Evolutionary conservation across 2,888 invertebrate species (phyloP).

Genomic region (Glaucopsyche alexis): DNA sequence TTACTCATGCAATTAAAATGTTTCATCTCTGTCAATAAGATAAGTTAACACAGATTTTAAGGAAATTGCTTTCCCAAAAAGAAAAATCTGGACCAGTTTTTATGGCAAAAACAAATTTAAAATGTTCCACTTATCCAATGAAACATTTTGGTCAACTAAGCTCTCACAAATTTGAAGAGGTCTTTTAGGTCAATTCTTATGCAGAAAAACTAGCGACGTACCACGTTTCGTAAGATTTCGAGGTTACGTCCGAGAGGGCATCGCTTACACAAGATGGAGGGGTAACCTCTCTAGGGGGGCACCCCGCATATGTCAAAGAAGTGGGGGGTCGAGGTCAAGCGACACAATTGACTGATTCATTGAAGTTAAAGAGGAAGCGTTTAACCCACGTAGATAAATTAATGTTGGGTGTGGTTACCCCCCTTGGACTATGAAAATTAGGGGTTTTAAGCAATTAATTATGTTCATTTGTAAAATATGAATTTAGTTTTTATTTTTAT

Average conservation of each 20-base stretch:
- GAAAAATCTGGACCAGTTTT: not conserved
- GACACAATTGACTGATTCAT: conserved; percentile 40
- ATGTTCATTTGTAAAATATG: no score
- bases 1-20: not conserved
- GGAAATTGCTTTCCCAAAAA: not conserved
- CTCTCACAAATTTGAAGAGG: not conserved
- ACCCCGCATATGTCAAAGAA: conserved; percentile 1
- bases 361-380: conserved; percentile 36
- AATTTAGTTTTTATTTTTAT: no score
- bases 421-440: not conserved
- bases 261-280: conserved; percentile 2
- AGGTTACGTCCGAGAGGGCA: conserved; percentile 9
- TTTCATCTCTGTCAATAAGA: not conserved
- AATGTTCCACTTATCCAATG: not conserved
- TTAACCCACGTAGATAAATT: conserved; percentile 29
- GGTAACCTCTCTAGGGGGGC: not conserved
- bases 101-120: not conserved
- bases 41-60: not conserved
- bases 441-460: no score
- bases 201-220: conserved; percentile 16
- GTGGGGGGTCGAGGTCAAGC: conserved; percentile 36
- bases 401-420: conserved; percentile 24
- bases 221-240: conserved; percentile 7
- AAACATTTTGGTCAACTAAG: not conserved
- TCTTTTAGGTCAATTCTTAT: conserved; percentile 5